Evolutionary conservation across 2,113 vertebrate species (phyloP).

Genomic region (Sminthopsis crassicaudata): DNA sequence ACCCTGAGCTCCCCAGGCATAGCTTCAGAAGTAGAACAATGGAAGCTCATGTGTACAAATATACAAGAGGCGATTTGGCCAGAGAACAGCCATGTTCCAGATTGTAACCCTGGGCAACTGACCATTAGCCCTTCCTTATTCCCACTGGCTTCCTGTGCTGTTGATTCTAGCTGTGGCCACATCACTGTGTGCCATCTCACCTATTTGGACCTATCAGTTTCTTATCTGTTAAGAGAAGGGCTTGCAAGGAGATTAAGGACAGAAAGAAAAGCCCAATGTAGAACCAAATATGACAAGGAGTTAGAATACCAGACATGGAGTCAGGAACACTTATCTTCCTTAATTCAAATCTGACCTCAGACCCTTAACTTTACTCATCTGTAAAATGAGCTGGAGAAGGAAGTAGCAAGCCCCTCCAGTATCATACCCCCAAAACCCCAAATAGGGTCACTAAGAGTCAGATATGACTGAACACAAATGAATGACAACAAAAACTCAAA

Average conservation of each 20-base stretch:
- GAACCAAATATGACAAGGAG: not conserved
- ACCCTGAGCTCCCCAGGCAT: not conserved
- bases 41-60: not conserved
- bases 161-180: not conserved
- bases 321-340: not conserved
- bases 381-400: not conserved
- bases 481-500: not conserved
- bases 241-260: not conserved
- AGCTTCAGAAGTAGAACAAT: not conserved
- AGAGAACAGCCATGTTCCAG: not conserved
- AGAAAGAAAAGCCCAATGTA: not conserved
- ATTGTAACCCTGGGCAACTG: not conserved
- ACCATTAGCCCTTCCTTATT: not conserved
- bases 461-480: not conserved
- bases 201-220: not conserved
- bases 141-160: not conserved
- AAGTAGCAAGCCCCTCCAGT: not conserved
- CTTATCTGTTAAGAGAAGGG: not conserved
- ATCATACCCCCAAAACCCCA: not conserved
- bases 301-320: not conserved
- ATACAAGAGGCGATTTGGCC: not conserved
- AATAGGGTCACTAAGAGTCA: not conserved
- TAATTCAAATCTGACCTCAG: not conserved
- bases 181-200: not conserved
- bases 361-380: not conserved